phyloP scores from a whole-genome alignment of 2,888 invertebrate species.

The Synergus itoensis region DNA sequence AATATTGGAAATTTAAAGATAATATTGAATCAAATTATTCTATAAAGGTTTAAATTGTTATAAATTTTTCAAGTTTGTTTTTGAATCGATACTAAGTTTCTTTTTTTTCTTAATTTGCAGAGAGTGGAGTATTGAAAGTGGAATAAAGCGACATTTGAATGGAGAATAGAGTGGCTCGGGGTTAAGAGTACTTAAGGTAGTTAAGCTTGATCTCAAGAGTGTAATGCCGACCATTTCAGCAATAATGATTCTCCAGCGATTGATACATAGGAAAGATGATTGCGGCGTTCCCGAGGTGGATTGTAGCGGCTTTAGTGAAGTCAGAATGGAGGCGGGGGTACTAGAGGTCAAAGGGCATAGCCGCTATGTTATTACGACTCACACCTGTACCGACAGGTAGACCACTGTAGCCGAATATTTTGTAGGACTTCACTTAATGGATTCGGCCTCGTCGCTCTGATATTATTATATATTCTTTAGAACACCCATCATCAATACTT shows the following conservation, averaged over 20 bases:
- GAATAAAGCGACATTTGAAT: constrained; percentile 34
- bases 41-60: background rate
- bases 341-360: constrained; percentile 71
- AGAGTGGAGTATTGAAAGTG: background rate
- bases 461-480: background rate
- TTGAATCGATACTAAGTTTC: background rate
- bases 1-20: too few relatives aligned
- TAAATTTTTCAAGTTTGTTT: background rate
- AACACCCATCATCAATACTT: background rate
- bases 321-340: constrained; percentile 65
- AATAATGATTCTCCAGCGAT: constrained; percentile 74
- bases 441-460: constrained; percentile 44
- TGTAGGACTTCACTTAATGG: constrained; percentile 51
- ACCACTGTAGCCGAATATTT: constrained; percentile 53
- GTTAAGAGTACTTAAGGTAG: constrained; percentile 53
- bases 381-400: constrained; percentile 70
- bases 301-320: constrained; percentile 73
- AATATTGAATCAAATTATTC: background rate
- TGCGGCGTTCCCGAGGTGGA: constrained; percentile 67
- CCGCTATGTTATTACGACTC: constrained; percentile 75
- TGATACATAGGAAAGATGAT: constrained; percentile 74
- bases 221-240: constrained; percentile 72
- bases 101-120: background rate
- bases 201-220: constrained; percentile 54
- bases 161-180: constrained; percentile 38